Percentiles rank a stretch among this genome's conserved stretches.
These are phyloP conservation scores for Luehdorfia chinensis DNA, from an alignment of 1,140 invertebrate species.

Conservation along the genomic window DNA sequence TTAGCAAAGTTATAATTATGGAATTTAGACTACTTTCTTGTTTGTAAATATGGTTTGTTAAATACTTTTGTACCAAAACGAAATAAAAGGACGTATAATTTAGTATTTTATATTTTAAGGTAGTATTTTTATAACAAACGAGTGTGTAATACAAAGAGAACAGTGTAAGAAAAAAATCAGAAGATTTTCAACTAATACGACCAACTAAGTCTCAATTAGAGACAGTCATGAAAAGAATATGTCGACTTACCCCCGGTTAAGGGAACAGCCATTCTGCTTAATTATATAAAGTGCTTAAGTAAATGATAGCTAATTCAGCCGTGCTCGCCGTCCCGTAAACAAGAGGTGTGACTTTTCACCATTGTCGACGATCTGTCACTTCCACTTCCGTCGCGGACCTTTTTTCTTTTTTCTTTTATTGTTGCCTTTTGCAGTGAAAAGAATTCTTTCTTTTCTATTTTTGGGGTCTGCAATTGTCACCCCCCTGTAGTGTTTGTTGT, in stretches of 20 bases:
- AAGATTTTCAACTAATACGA: no score
- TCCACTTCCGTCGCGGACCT: conserved; percentile 58
- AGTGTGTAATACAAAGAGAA: no score
- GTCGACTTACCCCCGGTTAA: conserved; percentile 39
- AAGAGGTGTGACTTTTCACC: conserved; percentile 73
- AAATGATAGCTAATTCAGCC: conserved; percentile 71
- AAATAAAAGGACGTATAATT: no score
- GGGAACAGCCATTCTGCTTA: conserved; percentile 60
- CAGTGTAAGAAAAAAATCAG: no score
- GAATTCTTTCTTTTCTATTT: conserved; percentile 63
- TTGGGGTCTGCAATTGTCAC: conserved; percentile 66
- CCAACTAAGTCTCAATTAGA: conserved; percentile 49
- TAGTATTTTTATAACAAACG: no score
- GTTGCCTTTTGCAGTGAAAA: conserved; percentile 66
- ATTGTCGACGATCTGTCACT: conserved; percentile 72
- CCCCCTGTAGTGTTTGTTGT: conserved; percentile 56
- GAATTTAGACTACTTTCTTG: no score
- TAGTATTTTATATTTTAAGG: no score
- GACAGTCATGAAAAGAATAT: conserved; percentile 44
- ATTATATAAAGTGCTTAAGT: conserved; percentile 75
- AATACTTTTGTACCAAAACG: no score
- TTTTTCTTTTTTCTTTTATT: conserved; percentile 59
- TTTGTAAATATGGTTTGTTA: no score
- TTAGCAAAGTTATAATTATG: no score
- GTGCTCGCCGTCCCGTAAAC: conserved; percentile 59